Evolutionary conservation across 2,113 vertebrate species (phyloP).

Genomic region (Mormyrus lacerda): DNA sequence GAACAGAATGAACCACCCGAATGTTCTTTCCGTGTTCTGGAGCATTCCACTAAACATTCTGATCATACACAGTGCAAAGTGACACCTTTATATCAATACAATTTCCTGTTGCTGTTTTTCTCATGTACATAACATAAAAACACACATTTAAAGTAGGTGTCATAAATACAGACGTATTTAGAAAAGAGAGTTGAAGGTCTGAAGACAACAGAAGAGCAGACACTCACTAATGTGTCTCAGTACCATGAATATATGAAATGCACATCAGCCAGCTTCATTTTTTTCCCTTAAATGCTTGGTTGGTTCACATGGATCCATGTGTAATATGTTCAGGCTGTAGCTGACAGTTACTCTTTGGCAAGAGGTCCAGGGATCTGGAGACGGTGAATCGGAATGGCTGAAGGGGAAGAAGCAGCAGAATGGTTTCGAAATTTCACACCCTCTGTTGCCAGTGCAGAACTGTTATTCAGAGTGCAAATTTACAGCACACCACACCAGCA

Average conservation of each 20-base stretch:
- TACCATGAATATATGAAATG: neutral
- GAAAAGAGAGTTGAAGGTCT: slow-evolving; percentile 8
- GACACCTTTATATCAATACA: neutral
- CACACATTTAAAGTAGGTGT: neutral
- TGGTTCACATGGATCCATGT: neutral
- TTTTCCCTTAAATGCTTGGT: slow-evolving; percentile 4
- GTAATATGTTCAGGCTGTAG: neutral
- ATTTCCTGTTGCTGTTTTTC: neutral
- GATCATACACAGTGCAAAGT: neutral
- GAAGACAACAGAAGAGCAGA: neutral
- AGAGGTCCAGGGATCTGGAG: slow-evolving; percentile 1
- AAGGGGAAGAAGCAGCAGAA: neutral
- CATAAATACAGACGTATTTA: slow-evolving; percentile 13
- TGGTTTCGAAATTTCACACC: neutral
- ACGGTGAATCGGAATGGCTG: slow-evolving; percentile 18
- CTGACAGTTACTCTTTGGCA: slow-evolving; percentile 23
- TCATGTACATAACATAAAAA: slow-evolving; percentile 11
- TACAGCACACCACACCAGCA: neutral
- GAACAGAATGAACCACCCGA: neutral
- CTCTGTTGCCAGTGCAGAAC: neutral
- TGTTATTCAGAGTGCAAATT: neutral
- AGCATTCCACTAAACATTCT: neutral
- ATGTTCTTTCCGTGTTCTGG: neutral
- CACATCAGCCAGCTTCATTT: slow-evolving; percentile 11
- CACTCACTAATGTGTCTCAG: neutral